Evolutionary conservation across 2,113 vertebrate species (phyloP).

Genomic region (Actinemys pallida): DNA sequence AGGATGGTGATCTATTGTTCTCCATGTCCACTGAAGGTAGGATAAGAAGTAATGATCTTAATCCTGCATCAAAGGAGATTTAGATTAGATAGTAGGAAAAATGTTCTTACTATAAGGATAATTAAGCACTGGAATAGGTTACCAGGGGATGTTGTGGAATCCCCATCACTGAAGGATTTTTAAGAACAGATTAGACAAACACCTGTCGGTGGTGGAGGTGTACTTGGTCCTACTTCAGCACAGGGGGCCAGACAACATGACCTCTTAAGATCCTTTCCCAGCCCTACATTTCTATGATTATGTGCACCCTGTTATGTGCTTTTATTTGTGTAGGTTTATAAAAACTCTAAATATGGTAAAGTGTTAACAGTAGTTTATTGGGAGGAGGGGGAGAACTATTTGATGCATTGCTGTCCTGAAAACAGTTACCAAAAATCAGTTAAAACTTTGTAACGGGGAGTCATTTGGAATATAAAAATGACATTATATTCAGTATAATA

Average conservation of each 20-base stretch:
- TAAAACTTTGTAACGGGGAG: neutral
- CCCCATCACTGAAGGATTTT: neutral
- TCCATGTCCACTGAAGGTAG: too few species aligned
- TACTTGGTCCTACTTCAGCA: neutral
- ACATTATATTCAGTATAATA: neutral
- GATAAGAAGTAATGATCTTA: too few species aligned
- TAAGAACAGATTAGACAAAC: too few species aligned
- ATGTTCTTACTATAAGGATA: too few species aligned
- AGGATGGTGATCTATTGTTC: too few species aligned
- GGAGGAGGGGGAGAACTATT: neutral
- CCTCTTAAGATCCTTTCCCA: neutral
- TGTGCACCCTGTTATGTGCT: neutral
- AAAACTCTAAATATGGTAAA: neutral
- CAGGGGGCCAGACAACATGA: neutral
- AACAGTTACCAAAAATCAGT: neutral
- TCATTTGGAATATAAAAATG: neutral
- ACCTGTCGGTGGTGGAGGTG: too few species aligned
- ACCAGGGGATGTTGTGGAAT: neutral
- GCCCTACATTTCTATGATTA: neutral
- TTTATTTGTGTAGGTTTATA: constrained; percentile 44
- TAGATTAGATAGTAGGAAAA: too few species aligned
- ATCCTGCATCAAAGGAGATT: too few species aligned
- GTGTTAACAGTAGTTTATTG: constrained; percentile 39
- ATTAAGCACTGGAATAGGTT: too few species aligned
- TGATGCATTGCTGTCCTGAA: neutral